These are phyloP conservation scores for Diplazon laetatorius DNA, from an alignment of 2,888 invertebrate genomes.

Conservation along the genomic window DNA sequence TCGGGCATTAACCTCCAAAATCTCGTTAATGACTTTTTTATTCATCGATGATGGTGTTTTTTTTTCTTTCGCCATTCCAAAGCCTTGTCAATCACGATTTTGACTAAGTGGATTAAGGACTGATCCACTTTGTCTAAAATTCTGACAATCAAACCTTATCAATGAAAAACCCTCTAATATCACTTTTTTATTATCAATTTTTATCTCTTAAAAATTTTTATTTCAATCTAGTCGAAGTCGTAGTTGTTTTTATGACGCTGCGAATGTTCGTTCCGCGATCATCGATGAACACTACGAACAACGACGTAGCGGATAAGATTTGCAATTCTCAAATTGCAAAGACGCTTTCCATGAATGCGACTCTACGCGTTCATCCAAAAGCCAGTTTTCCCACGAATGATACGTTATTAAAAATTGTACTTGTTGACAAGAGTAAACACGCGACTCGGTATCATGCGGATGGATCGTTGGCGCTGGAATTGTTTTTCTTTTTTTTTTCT, in stretches of 20 bases:
- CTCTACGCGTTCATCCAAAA: too few relatives aligned
- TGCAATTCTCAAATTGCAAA: too few relatives aligned
- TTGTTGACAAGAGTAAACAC: not conserved
- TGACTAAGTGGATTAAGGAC: constrained; percentile 50
- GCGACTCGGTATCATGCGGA: not conserved
- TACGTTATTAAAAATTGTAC: too few relatives aligned
- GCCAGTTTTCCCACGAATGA: too few relatives aligned
- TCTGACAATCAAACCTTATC: not conserved
- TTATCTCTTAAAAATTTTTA: not conserved
- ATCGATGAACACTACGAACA: too few relatives aligned
- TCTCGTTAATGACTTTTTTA: not conserved
- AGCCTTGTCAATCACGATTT: constrained; percentile 1
- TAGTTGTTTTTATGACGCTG: too few relatives aligned
- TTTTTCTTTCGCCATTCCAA: not conserved
- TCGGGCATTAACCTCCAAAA: too few relatives aligned
- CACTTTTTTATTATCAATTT: not conserved
- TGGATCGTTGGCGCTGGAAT: not conserved
- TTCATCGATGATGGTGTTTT: not conserved
- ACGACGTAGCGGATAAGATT: too few relatives aligned
- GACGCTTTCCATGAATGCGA: too few relatives aligned
- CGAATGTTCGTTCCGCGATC: too few relatives aligned
- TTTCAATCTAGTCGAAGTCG: too few relatives aligned
- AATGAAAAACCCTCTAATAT: too few relatives aligned
- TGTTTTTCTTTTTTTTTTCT: not conserved
- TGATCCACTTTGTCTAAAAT: constrained; percentile 29